Base-by-base conservation (phyloP, 2,797 vertebrate genomes). In the Choloepus didactylus region DNA sequence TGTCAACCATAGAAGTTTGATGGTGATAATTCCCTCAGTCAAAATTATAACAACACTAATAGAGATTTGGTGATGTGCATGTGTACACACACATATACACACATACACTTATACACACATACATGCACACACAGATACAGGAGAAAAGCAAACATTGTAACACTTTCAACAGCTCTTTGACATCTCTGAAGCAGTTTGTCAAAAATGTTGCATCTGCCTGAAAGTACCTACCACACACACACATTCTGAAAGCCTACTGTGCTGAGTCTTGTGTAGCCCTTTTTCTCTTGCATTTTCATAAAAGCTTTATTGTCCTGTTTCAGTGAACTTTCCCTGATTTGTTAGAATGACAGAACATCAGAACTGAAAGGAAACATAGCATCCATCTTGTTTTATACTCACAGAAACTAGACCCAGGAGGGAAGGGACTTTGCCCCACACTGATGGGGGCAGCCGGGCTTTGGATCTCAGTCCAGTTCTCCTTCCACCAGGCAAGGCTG, bases 11-110 rank as follows among this genome's bases (percentile, higher is more conserved):
- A 96, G 95, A 87, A 89, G 73, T 96, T 95, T 96, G 96, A 97
- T 44, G 49, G 51, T 19, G 21, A 84, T 94, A 83, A 97, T 97
- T 95, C 72, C 95, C 94, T 89, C 29, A 93, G 86, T 93, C 89
- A 64, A 70, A 96, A 97, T 97, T 96, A 95, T 95, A 97, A 97
- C 95, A 94, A 92, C 84, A 93, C 89, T 95, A 97, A 97, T 92
- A 95, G 95, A 96, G 89, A 96, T 94, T 56, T 73, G 14, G 76
- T 88, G 72, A 76, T 73, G 69, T 66, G 70, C 64, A 93, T 44
- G 25, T 87, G 66, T 46, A 93, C 49, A 35, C 21, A 19, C 51
- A 35, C 27, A 64, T 6, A 25, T 1, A 6, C 16, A 49, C 46
- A 73, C 35, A 31, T 4, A 80, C 46, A 49, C 46, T 7, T 10